A percentile compares a stretch with the other conserved stretches of the same genome.
Conservation (phyloP, 1,140 invertebrate species). For the Copidosoma floridanum region DNA sequence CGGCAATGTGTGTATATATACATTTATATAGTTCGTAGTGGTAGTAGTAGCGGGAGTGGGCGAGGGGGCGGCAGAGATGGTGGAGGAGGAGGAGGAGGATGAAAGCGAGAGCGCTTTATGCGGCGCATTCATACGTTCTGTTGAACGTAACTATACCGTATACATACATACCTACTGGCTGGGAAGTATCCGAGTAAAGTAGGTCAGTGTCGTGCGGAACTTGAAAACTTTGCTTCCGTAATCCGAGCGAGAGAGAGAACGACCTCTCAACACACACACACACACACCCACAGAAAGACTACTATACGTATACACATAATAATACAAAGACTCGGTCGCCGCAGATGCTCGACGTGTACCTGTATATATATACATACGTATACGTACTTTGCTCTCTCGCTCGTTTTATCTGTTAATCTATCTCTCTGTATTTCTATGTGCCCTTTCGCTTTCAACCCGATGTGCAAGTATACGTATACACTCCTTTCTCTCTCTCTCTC, state of each 20-base stretch:
- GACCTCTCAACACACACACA: no score
- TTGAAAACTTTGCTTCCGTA: conserved; percentile 58
- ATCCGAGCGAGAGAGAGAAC: conserved; percentile 44
- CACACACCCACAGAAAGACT: no score
- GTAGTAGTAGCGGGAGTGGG: neutral
- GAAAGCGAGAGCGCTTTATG: conserved; percentile 49
- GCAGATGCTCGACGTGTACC: neutral
- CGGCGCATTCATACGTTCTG: conserved; percentile 45
- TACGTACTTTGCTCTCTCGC: neutral
- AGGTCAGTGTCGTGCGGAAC: conserved; percentile 58
- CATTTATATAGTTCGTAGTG: no score
- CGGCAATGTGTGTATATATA: no score
- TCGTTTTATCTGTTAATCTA: no score
- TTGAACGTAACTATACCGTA: conserved; percentile 47
- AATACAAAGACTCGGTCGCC: conserved; percentile 23
- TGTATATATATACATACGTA: neutral
- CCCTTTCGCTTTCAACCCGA: no score
- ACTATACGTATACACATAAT: no score
- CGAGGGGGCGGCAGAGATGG: neutral
- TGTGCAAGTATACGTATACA: neutral
- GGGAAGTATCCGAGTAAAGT: conserved; percentile 49
- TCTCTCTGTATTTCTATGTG: no score
- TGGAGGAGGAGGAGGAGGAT: conserved; percentile 32
- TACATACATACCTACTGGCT: no score
- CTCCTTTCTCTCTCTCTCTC: conserved; percentile 7